Conservation (phyloP, 2,797 vertebrate genomes). For the Hypotaenidia okinawae region DNA sequence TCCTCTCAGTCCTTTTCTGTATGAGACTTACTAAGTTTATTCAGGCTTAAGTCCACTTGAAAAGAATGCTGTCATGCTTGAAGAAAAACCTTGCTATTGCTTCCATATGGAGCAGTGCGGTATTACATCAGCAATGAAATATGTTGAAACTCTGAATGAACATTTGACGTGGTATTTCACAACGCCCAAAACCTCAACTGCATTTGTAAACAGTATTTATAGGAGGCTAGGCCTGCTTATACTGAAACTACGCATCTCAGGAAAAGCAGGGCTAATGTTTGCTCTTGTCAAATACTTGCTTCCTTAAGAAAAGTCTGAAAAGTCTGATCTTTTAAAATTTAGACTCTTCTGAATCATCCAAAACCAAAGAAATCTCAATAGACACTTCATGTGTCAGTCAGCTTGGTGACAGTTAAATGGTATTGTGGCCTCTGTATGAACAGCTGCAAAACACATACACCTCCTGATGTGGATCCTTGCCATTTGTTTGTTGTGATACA, state of each 20-base stretch:
- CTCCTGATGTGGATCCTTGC: neutral
- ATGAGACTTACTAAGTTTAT: neutral
- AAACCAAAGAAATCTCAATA: neutral
- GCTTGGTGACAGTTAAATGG: neutral
- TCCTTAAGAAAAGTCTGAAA: neutral
- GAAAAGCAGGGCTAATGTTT: neutral
- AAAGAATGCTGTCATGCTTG: neutral
- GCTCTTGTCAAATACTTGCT: neutral
- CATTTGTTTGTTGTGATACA: neutral
- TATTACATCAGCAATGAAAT: neutral
- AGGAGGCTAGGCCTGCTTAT: neutral
- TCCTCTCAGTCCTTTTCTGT: neutral
- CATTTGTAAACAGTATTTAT: constrained; percentile 24
- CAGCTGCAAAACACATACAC: neutral
- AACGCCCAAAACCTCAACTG: neutral
- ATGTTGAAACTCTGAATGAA: neutral
- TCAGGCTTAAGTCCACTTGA: neutral
- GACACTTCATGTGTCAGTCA: neutral
- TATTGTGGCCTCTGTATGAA: neutral
- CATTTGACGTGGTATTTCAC: neutral
- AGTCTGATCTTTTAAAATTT: neutral
- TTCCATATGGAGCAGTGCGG: neutral
- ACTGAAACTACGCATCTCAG: neutral
- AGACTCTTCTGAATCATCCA: neutral
- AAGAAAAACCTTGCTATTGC: neutral